Evolutionary conservation across 2,797 vertebrate genomes (phyloP).

Genomic region (Pteropus rufus): DNA sequence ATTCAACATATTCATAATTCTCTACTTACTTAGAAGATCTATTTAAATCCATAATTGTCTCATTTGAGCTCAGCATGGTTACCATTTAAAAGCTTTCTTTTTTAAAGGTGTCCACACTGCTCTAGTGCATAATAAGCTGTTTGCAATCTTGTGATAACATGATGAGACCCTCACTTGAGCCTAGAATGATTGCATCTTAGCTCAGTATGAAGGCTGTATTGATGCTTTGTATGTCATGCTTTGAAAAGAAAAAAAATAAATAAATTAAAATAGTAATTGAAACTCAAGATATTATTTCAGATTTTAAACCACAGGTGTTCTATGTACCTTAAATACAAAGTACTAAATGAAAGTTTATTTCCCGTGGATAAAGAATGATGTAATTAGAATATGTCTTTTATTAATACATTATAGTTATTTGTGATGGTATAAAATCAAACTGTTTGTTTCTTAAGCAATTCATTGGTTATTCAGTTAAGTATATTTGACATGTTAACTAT

Average conservation of each 20-base stretch:
- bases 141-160: conserved; percentile 33
- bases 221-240: conserved; percentile 28
- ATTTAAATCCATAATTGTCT: conserved; percentile 66
- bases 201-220: conserved; percentile 4
- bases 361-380: conserved; percentile 1
- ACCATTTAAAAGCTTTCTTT: conserved; percentile 57
- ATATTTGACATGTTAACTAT: neutral
- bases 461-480: neutral
- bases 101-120: conserved; percentile 33
- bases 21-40: conserved; percentile 43
- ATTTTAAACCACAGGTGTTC: conserved; percentile 34
- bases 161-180: conserved; percentile 45
- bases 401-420: conserved; percentile 18
- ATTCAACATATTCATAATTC: conserved; percentile 43
- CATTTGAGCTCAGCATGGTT: conserved; percentile 66
- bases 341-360: conserved; percentile 20
- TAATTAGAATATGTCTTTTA: conserved; percentile 15
- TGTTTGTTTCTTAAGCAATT: conserved; percentile 11
- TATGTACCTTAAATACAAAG: neutral
- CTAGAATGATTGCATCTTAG: conserved; percentile 28
- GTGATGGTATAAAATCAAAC: neutral
- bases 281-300: conserved; percentile 35
- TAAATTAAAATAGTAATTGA: conserved; percentile 46
- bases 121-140: conserved; percentile 57
- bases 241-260: conserved; percentile 45